These are phyloP conservation scores for Malacosoma neustria DNA, from an alignment of 2,888 invertebrate species.

Conservation along the genomic window DNA sequence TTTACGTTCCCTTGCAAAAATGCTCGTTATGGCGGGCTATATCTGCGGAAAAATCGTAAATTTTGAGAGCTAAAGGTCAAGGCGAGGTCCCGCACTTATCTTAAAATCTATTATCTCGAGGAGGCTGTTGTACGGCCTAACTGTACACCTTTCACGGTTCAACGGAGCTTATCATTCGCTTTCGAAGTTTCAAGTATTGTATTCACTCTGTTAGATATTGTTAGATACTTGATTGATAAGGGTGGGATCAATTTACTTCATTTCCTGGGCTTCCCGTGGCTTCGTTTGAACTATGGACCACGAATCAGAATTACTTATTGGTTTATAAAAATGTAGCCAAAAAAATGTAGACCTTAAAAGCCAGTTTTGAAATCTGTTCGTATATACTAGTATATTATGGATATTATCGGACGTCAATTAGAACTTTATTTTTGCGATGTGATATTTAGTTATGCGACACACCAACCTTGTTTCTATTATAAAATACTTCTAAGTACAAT, in stretches of 20 bases:
- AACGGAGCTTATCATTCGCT: background rate
- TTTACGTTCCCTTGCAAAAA: background rate
- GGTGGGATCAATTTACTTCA: background rate
- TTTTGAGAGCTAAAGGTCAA: background rate
- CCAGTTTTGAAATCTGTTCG: no score
- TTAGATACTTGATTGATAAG: background rate
- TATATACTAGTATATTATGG: no score
- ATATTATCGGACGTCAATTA: no score
- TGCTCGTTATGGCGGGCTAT: background rate
- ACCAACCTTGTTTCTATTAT: no score
- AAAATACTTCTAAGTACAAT: no score
- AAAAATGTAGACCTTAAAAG: no score
- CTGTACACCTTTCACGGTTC: background rate
- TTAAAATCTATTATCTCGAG: background rate
- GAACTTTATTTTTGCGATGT: no score
- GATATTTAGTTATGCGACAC: no score
- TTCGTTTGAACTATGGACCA: no score
- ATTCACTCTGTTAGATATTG: background rate
- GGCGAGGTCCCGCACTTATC: background rate
- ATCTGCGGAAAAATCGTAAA: background rate
- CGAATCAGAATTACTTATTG: no score
- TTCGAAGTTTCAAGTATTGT: background rate
- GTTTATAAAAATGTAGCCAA: no score
- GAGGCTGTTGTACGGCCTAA: background rate
- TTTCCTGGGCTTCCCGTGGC: no score